These are phyloP conservation scores for Aelia acuminata DNA, from an alignment of 2,888 invertebrate genomes.

Conservation along the genomic window DNA sequence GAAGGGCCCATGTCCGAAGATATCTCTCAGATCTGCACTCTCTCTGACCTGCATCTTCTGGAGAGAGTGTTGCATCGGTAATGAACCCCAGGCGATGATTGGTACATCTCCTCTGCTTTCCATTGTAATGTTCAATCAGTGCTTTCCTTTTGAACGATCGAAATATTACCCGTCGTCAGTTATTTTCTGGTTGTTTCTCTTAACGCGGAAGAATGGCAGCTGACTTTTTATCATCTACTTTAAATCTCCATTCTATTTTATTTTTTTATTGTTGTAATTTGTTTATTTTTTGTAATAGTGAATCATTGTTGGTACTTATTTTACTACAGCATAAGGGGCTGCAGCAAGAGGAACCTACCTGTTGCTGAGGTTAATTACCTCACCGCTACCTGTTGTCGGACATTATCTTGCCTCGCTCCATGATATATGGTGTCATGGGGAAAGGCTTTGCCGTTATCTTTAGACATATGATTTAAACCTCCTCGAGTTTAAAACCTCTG, in stretches of 20 bases:
- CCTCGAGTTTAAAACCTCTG: not conserved
- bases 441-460: not conserved
- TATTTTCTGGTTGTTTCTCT: not conserved
- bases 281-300: not conserved
- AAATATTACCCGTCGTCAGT: not conserved
- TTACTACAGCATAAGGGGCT: not conserved
- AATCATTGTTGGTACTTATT: not conserved
- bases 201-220: not conserved
- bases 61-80: constrained; percentile 36
- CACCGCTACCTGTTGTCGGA: not conserved
- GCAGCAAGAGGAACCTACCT: not conserved
- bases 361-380: constrained; percentile 37
- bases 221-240: not conserved
- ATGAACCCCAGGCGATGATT: constrained; percentile 1
- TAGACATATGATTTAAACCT: not conserved
- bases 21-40: constrained; percentile 21
- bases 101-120: not conserved
- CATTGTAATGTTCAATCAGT: not conserved
- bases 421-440: constrained; percentile 5
- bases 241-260: not conserved
- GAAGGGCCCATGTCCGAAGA: not conserved
- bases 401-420: not conserved
- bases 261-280: not conserved
- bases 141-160: not conserved
- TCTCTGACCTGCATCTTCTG: constrained; percentile 22